Conservation (phyloP, 1,140 invertebrate genomes). For the Andrena cerasifolii region DNA sequence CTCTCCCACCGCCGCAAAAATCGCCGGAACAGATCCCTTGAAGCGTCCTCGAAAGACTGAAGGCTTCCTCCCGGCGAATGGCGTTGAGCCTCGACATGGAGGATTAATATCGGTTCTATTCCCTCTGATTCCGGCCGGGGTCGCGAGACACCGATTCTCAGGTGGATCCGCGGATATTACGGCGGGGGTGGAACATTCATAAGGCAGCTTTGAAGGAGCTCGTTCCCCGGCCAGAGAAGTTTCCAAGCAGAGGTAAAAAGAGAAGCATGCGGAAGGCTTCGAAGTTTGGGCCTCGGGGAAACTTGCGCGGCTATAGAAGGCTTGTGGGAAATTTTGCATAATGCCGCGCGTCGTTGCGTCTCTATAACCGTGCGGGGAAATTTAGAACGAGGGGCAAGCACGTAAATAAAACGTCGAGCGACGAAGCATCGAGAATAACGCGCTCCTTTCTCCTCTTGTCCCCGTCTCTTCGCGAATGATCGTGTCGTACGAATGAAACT, state of each 20-base stretch:
- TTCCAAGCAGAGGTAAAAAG: background rate
- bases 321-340: conserved; percentile 6
- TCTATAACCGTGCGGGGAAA: background rate
- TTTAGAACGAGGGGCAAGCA: background rate
- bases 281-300: background rate
- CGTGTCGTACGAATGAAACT: background rate
- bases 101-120: background rate
- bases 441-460: background rate
- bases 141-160: background rate
- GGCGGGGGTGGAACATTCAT: background rate
- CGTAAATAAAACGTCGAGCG: conserved; percentile 28
- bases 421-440: background rate
- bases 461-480: background rate
- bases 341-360: background rate
- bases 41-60: conserved; percentile 19
- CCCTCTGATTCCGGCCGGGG: background rate
- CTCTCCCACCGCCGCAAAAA: too few relatives aligned
- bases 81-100: background rate
- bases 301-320: background rate
- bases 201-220: background rate
- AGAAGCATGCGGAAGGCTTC: background rate
- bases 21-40: background rate
- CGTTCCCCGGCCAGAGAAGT: background rate
- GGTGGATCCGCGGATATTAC: background rate
- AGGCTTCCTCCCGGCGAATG: conserved; percentile 1